These are phyloP conservation scores for Chelonia mydas DNA, from an alignment of 2,797 vertebrate species.

Conservation along the genomic window DNA sequence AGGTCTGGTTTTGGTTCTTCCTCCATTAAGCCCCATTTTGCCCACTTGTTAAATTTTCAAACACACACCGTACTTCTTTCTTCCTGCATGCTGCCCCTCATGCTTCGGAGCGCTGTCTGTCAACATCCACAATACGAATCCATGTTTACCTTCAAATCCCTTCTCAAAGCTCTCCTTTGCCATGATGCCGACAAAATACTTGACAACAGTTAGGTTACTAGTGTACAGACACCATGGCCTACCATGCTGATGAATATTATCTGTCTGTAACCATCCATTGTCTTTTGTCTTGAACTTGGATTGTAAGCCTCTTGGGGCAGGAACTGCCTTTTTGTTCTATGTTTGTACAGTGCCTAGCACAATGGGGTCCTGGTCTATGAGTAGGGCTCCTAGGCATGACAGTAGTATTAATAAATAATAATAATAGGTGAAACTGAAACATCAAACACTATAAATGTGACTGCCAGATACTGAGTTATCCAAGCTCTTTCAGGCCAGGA, in stretches of 20 bases:
- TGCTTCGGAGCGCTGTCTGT: not conserved
- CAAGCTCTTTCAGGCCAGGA: not conserved
- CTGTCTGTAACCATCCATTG: not conserved
- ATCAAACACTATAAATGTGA: not conserved
- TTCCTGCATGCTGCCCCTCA: not conserved
- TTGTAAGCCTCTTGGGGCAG: not conserved
- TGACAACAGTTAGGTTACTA: not conserved
- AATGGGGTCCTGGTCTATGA: not conserved
- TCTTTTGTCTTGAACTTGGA: not conserved
- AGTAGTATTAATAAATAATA: not conserved
- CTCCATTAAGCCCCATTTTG: not conserved
- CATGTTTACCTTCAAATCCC: not conserved
- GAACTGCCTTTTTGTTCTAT: not conserved
- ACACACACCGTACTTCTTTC: not conserved
- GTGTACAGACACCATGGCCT: not conserved
- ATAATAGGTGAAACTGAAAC: not conserved
- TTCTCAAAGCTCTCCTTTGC: not conserved
- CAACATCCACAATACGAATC: not conserved
- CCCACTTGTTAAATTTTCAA: not conserved
- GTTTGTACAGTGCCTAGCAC: not conserved
- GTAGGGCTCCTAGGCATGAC: not conserved
- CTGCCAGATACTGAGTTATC: not conserved
- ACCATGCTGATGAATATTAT: not conserved
- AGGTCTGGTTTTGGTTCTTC: not conserved
- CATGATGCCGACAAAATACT: not conserved